Base-by-base conservation (phyloP, 1,140 invertebrate genomes). In the Cyclargus thomasi region DNA sequence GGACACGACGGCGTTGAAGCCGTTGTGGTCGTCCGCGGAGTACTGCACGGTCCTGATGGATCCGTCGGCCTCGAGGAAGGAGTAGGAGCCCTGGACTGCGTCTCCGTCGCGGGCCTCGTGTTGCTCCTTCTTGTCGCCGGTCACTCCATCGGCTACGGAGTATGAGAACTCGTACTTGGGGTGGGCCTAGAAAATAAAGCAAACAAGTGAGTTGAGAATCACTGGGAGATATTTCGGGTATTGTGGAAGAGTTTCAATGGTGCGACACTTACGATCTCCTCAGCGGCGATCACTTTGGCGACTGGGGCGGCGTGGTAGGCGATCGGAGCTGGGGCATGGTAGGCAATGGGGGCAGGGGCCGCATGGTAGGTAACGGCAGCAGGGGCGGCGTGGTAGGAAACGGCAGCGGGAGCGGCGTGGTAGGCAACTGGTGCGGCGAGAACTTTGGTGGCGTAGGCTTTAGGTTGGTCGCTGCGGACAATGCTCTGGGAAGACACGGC, bases 1-100 rank as follows among this genome's bases (percentile, higher is more conserved):
- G 72, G 88, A 88, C 20, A 92, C 91, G 8, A 92, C 90, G 17
- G 92, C 92, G 78, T 92, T 92, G 85, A 92, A 93, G n/a, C 82
- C 91, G 73, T 82, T 89, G 79, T 91, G 88, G 66, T 83, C 84
- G 74, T 92, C 91, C 16, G 91, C 91, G 69, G 87, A 86, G 82
- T 92, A 92, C 67, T 88, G 65, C 21, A 92, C 92, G 65, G 88
- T 91, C 71, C 92, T 82, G 80, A 92, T 80, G 69, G 92, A 93
- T 53, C 92, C 92, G 70, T 93, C 92, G 22, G 92, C 86, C 73
- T 91, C 90, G 21, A 90, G 78, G 63, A 91, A 74, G 22, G 90
- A 91, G 83, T 93, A 94, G 47, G 81, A 78, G 72, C 91, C 91
- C 73, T 91, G 86, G 20, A 92, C 88, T 16, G 85, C 85, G 71